A percentile compares a stretch with the other conserved stretches of the same genome.
These are phyloP conservation scores for Eucriotettix oculatus DNA, from an alignment of 2,888 invertebrate species.

Conservation along the genomic window DNA sequence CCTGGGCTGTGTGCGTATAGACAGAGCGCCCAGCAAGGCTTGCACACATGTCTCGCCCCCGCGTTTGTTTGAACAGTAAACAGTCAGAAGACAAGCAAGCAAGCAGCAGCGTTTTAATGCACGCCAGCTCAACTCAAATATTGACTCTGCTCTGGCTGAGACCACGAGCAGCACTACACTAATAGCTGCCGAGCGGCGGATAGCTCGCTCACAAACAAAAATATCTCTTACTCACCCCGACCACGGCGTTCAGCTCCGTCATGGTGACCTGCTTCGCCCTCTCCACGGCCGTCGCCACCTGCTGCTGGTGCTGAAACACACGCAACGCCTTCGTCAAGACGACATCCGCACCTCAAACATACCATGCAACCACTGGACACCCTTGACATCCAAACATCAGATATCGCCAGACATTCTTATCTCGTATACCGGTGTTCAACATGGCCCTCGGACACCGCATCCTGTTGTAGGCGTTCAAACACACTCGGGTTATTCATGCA, in stretches of 20 bases:
- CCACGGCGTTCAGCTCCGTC: conserved; percentile 85
- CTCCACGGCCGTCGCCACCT: conserved; percentile 84
- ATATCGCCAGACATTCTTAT: too few species aligned
- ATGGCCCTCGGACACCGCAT: too few species aligned
- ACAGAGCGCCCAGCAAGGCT: too few species aligned
- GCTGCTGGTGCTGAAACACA: conserved; percentile 57
- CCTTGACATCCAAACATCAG: too few species aligned
- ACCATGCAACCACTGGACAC: too few species aligned
- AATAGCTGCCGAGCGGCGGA: background rate
- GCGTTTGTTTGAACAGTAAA: background rate
- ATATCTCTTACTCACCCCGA: conserved; percentile 53
- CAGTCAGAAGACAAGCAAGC: background rate
- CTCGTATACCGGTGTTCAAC: too few species aligned
- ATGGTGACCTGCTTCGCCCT: conserved; percentile 90
- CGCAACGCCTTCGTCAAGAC: background rate
- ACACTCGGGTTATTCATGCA: too few species aligned
- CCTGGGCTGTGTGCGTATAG: too few species aligned
- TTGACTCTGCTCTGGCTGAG: background rate
- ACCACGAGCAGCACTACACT: background rate
- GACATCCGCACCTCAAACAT: background rate
- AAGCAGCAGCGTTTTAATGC: background rate
- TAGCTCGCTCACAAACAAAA: too few species aligned
- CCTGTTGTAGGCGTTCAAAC: too few species aligned
- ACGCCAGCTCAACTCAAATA: background rate
- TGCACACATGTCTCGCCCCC: too few species aligned